A percentile compares a stretch with the other conserved stretches of the same genome.
Evolutionary conservation across 2,888 invertebrate species (phyloP).

Genomic region (Abscondita cerata): DNA sequence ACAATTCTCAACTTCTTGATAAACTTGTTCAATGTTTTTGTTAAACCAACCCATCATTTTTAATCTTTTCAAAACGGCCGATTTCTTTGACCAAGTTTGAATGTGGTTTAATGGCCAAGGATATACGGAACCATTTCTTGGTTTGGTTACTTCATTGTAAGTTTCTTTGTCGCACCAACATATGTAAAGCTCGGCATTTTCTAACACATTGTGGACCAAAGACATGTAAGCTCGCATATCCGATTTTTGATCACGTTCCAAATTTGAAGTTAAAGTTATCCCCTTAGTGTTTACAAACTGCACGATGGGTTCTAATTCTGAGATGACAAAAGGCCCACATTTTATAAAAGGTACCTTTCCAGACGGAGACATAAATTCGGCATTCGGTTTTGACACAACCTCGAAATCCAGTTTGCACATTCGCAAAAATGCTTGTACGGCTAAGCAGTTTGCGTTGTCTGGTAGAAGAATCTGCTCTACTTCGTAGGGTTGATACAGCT

Average conservation of each 20-base stretch:
- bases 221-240: slow-evolving; percentile 96
- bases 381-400: slow-evolving; percentile 86
- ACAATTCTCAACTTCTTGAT: slow-evolving; percentile 80
- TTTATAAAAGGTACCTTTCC: slow-evolving; percentile 92
- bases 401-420: slow-evolving; percentile 89
- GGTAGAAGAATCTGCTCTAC: slow-evolving; percentile 93
- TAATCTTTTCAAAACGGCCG: slow-evolving; percentile 72
- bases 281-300: slow-evolving; percentile 88
- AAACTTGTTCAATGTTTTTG: slow-evolving; percentile 79
- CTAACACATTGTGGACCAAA: slow-evolving; percentile 85
- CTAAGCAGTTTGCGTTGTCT: slow-evolving; percentile 92
- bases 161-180: slow-evolving; percentile 87
- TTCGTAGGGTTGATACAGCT: slow-evolving; percentile 88
- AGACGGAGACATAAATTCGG: slow-evolving; percentile 96
- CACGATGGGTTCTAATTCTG: slow-evolving; percentile 92
- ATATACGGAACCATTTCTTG: slow-evolving; percentile 87
- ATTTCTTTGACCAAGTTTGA: slow-evolving; percentile 79
- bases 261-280: slow-evolving; percentile 72
- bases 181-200: slow-evolving; percentile 91
- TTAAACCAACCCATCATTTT: slow-evolving; percentile 83
- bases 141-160: slow-evolving; percentile 80
- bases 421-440: slow-evolving; percentile 91
- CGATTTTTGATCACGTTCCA: slow-evolving; percentile 79
- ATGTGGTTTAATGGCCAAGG: slow-evolving; percentile 91
- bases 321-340: slow-evolving; percentile 86